Evolutionary conservation across 2,113 vertebrate species (phyloP).

Genomic region (Gobiocypris rarus): DNA sequence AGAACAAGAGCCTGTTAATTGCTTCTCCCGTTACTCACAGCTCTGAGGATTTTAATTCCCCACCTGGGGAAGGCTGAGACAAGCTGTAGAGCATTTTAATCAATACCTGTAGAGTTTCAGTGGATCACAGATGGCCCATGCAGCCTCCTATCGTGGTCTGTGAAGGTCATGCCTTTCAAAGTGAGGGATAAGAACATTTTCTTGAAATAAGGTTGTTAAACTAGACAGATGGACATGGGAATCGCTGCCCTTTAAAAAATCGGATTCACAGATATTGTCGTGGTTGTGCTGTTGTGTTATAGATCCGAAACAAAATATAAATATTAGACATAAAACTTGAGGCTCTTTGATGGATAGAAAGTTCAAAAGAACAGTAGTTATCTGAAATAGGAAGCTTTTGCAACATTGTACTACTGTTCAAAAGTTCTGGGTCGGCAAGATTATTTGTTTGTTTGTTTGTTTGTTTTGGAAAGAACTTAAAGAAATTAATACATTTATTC

Average conservation of each 20-base stretch:
- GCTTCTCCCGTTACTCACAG: constrained; percentile 24
- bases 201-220: background rate
- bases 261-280: background rate
- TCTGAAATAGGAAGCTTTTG: too few relatives aligned
- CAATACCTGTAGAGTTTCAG: constrained; percentile 56
- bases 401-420: too few relatives aligned
- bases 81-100: constrained; percentile 56
- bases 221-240: background rate
- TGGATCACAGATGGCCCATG: constrained; percentile 56
- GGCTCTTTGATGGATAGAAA: too few relatives aligned
- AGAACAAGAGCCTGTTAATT: background rate
- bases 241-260: background rate
- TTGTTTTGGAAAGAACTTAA: too few relatives aligned
- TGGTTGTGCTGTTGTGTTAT: background rate
- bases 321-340: too few relatives aligned
- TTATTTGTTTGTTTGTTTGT: too few relatives aligned
- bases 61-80: constrained; percentile 42
- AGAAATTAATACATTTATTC: too few relatives aligned
- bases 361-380: too few relatives aligned
- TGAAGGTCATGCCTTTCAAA: constrained; percentile 50
- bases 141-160: constrained; percentile 31
- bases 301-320: too few relatives aligned
- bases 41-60: constrained; percentile 58
- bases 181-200: background rate
- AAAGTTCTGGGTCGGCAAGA: too few relatives aligned